Conservation (phyloP, 2,888 invertebrate species). For the Platycnemis pennipes region DNA sequence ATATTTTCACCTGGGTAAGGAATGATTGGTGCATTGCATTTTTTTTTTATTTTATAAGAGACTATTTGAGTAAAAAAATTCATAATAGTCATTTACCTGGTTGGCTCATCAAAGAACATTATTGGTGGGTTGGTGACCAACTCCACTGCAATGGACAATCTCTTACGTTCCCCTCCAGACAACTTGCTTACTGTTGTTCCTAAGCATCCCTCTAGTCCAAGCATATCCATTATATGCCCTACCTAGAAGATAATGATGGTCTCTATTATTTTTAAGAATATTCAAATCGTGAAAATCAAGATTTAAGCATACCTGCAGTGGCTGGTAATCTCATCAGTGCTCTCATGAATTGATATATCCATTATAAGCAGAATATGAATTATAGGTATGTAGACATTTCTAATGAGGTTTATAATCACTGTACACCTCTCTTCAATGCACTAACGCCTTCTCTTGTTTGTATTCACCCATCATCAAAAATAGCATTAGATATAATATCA, state of each 20-base stretch:
- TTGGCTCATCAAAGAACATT: constrained; percentile 97
- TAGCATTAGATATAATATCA: no score
- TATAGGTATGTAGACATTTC: no score
- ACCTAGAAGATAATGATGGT: constrained; percentile 81
- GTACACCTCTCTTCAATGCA: no score
- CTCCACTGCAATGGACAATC: constrained; percentile 94
- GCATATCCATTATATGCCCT: constrained; percentile 86
- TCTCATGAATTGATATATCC: not conserved
- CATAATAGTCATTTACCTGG: no score
- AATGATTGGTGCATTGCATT: no score
- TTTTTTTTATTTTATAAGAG: constrained; percentile 70
- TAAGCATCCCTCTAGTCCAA: constrained; percentile 86
- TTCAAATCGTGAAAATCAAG: constrained; percentile 14
- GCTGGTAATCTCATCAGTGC: no score
- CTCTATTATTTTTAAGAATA: not conserved
- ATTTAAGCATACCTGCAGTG: not conserved
- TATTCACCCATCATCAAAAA: no score
- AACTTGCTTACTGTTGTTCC: constrained; percentile 86
- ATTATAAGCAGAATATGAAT: no score
- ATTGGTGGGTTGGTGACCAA: constrained; percentile 95
- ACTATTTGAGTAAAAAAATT: no score
- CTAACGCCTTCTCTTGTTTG: no score
- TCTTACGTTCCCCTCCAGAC: constrained; percentile 95
- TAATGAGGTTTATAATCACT: no score
- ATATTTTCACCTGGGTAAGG: no score